Percentiles rank a stretch among this genome's conserved stretches.
Conservation (phyloP, 2,888 invertebrate species). For the Drosophila quinaria region DNA sequence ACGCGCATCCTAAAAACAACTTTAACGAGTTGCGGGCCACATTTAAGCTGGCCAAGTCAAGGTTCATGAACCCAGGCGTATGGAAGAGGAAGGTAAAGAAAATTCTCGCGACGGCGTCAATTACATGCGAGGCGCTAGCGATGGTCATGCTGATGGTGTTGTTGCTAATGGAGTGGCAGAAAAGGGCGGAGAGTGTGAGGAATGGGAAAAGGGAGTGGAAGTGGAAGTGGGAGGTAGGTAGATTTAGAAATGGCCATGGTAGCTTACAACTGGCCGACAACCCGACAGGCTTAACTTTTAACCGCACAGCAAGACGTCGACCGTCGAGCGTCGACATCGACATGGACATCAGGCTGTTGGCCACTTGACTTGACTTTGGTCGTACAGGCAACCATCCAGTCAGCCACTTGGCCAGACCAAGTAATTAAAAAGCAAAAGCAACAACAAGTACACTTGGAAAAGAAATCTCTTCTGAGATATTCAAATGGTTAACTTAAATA, state of each 20-base stretch:
- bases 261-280: slow-evolving; percentile 54
- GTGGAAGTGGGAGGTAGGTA: slow-evolving; percentile 2
- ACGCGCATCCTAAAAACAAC: slow-evolving; percentile 55
- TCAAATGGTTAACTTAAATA: too few species aligned
- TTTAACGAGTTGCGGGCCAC: slow-evolving; percentile 59
- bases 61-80: slow-evolving; percentile 69
- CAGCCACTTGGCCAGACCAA: slow-evolving; percentile 44
- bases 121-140: slow-evolving; percentile 65
- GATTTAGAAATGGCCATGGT: slow-evolving; percentile 40
- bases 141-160: slow-evolving; percentile 28
- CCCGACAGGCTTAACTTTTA: slow-evolving; percentile 74
- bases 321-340: slow-evolving; percentile 56
- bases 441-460: slow-evolving; percentile 7
- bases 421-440: slow-evolving; percentile 71
- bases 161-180: slow-evolving; percentile 22
- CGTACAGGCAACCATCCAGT: slow-evolving; percentile 3
- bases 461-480: too few species aligned
- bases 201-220: background rate
- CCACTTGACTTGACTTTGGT: slow-evolving; percentile 72
- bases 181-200: background rate
- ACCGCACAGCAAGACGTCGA: slow-evolving; percentile 64
- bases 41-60: slow-evolving; percentile 31
- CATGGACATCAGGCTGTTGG: slow-evolving; percentile 60
- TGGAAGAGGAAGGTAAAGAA: slow-evolving; percentile 14
- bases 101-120: slow-evolving; percentile 68